A percentile compares a stretch with the other conserved stretches of the same genome.
Conservation (phyloP, 2,888 invertebrate species). For the Dicranocentrus wangi region DNA sequence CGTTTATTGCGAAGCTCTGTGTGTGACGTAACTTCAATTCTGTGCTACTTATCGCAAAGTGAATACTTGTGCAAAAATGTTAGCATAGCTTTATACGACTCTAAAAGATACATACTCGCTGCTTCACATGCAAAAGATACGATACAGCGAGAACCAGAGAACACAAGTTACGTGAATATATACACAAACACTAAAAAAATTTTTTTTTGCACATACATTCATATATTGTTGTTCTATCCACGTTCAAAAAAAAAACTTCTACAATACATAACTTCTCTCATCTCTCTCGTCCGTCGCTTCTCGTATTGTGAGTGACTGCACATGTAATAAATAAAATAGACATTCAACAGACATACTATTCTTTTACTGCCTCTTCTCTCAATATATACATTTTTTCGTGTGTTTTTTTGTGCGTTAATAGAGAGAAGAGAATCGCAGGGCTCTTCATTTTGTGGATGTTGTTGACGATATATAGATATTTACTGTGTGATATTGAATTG, state of each 20-base stretch:
- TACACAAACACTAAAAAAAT: conserved; percentile 6
- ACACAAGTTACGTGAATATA: conserved; percentile 30
- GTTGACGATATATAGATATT: neutral
- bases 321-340: conserved; percentile 37
- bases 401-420: conserved; percentile 21
- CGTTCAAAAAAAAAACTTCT: too few relatives aligned
- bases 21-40: conserved; percentile 68
- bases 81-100: neutral
- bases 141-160: neutral
- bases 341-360: conserved; percentile 34
- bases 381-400: neutral
- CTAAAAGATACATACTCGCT: neutral
- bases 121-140: conserved; percentile 3
- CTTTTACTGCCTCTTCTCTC: conserved; percentile 6
- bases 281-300: conserved; percentile 28
- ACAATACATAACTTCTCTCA: conserved; percentile 12
- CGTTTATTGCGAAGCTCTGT: conserved; percentile 65
- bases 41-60: conserved; percentile 71
- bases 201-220: conserved; percentile 39
- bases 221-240: neutral
- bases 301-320: conserved; percentile 45
- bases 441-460: neutral
- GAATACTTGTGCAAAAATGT: conserved; percentile 71
- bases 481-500: conserved; percentile 33
- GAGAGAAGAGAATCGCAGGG: conserved; percentile 8